These are phyloP conservation scores for Cinclus mexicanus DNA, from an alignment of 2,113 vertebrate genomes.

Conservation along the genomic window DNA sequence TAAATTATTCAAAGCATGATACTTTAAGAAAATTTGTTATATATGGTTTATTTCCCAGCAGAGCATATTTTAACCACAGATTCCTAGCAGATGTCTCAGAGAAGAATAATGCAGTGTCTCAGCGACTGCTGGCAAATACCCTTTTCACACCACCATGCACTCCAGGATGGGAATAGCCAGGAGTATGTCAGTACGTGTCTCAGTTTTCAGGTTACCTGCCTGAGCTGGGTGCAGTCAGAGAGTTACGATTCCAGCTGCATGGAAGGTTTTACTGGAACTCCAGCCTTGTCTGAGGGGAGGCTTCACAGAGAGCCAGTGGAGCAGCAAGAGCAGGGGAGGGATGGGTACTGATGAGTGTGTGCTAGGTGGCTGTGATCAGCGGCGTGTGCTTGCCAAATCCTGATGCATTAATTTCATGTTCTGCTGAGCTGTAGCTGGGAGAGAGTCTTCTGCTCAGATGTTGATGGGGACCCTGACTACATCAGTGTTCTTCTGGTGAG, in stretches of 20 bases:
- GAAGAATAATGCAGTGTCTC: slow-evolving; percentile 26
- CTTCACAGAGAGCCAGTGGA: neutral
- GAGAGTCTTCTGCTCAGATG: neutral
- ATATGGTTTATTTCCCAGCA: slow-evolving; percentile 22
- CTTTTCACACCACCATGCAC: neutral
- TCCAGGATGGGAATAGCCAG: neutral
- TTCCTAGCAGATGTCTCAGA: slow-evolving; percentile 4
- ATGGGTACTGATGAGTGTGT: neutral
- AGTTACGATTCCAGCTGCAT: neutral
- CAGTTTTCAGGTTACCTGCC: slow-evolving; percentile 21
- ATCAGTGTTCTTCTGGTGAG: neutral
- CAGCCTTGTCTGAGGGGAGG: neutral
- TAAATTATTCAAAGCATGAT: neutral
- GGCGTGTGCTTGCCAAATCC: slow-evolving; percentile 29
- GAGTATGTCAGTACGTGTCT: neutral
- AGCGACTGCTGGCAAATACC: neutral
- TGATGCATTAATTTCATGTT: slow-evolving; percentile 16
- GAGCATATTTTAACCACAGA: slow-evolving; percentile 7
- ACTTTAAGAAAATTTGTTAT: neutral
- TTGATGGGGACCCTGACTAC: neutral
- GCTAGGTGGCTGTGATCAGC: slow-evolving; percentile 39
- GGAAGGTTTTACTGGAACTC: slow-evolving; percentile 8
- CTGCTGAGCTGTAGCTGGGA: slow-evolving; percentile 26
- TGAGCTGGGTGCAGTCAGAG: neutral
- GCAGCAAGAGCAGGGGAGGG: neutral